These are phyloP conservation scores for Orestias chungarensis DNA, from an alignment of 2,797 vertebrate species.

Conservation along the genomic window DNA sequence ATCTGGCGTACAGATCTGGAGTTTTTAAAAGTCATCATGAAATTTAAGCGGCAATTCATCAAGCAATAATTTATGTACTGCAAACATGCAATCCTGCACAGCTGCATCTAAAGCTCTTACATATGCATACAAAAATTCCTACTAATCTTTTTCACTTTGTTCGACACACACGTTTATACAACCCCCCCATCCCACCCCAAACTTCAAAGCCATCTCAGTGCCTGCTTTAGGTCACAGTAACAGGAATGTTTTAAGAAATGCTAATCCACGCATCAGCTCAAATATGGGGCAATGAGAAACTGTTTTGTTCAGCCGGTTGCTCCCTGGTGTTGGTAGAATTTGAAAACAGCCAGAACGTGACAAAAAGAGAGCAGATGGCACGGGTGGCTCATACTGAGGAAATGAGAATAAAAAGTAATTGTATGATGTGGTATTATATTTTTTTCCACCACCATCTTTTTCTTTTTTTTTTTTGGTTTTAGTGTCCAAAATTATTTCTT, in stretches of 20 bases:
- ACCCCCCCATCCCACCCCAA: no score
- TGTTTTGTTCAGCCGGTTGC: slow-evolving; percentile 2
- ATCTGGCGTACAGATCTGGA: slow-evolving; percentile 43
- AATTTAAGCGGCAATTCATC: slow-evolving; percentile 30
- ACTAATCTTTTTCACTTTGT: slow-evolving; percentile 28
- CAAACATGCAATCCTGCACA: slow-evolving; percentile 22
- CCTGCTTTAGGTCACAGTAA: slow-evolving; percentile 3
- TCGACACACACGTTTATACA: slow-evolving; percentile 7
- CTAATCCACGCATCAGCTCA: background rate
- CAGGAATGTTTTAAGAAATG: background rate
- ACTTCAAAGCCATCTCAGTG: slow-evolving; percentile 1
- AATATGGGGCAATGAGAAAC: background rate
- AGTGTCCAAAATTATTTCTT: background rate
- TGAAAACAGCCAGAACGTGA: slow-evolving; percentile 23
- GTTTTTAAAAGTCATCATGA: background rate
- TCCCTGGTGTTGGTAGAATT: slow-evolving; percentile 25
- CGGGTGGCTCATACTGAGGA: background rate
- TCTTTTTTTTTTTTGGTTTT: background rate
- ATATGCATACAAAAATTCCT: slow-evolving; percentile 18
- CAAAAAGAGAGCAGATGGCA: slow-evolving; percentile 6
- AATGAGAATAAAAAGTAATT: background rate
- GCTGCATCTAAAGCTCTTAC: slow-evolving; percentile 32
- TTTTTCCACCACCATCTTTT: background rate
- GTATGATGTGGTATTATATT: no score
- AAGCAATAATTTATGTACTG: slow-evolving; percentile 23